Base-by-base conservation (phyloP, 1,140 invertebrate species). In the Aphelenchoides avenae region DNA sequence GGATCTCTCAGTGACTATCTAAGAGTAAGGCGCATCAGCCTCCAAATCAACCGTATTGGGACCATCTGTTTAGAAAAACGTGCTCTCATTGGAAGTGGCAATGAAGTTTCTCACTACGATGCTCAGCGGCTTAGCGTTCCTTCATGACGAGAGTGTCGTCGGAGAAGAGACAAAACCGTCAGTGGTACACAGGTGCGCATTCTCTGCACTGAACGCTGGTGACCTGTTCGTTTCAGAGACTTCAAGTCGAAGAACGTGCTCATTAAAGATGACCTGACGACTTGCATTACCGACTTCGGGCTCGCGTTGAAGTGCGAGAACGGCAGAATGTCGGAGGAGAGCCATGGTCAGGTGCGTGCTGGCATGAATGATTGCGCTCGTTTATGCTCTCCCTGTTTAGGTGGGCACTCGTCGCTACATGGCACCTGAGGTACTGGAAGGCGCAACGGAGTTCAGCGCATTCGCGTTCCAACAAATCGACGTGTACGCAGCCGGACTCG, bases 191-290 rank as follows among this genome's bases (percentile, higher is more conserved):
- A 65, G 94, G 44, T 62, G 43, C 11, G 24, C 41, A n/a, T 27
- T 5, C 29, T 49, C 15, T n/a, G 22, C 24, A 56, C 15, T 64
- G 13, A n/a, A n/a, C n/a, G n/a, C n/a, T n/a, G n/a, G n/a, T n/a
- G n/a, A n/a, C n/a, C n/a, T n/a, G n/a, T n/a, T n/a, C n/a, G n/a
- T n/a, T n/a, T n/a, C 34, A 70, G 64, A 41, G 94, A 99, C 81
- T 95, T 99, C 76, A 99, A 99, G 79, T 93, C 89, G 30, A 95
- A 94, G 80, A 99, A 99, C 80, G 91, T 99, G 33, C 80, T 99
- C 29, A 80, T 99, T 0, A 94, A 92, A 79, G 79, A 82, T 27
- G 89, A 97, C 78, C 81, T 96, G 77, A 89, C 87, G 37, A 89
- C 91, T 11, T 96, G 92, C 72, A 90, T 99, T 73, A 91, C 91